Evolutionary conservation across 2,797 vertebrate species (phyloP).

Genomic region (Carapus acus): DNA sequence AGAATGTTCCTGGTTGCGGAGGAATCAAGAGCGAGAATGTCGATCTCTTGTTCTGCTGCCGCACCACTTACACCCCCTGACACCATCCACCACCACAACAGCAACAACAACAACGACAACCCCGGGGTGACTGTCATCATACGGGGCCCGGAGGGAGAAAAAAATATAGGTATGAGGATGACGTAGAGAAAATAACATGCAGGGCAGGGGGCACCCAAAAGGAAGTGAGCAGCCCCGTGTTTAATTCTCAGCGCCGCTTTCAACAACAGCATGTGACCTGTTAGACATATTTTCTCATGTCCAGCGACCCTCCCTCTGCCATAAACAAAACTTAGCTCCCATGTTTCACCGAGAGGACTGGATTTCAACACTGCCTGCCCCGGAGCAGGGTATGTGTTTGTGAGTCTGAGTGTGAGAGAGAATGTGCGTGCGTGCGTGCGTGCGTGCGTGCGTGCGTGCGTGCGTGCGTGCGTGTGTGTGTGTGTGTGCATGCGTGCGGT

Average conservation of each 20-base stretch:
- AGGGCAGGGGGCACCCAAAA: not conserved
- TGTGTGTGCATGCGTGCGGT: conserved; percentile 5
- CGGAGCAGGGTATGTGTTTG: not conserved
- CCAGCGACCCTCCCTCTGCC: conserved; percentile 12
- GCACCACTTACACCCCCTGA: too few relatives aligned
- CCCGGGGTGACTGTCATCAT: conserved; percentile 22
- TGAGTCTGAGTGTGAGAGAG: conserved; percentile 6
- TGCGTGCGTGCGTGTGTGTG: conserved; percentile 7
- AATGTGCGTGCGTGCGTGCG: conserved; percentile 11
- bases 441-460: conserved; percentile 7
- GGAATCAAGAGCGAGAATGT: conserved; percentile 56
- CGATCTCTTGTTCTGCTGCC: conserved; percentile 58
- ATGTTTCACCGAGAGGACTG: conserved; percentile 32
- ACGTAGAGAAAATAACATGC: not conserved
- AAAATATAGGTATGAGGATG: not conserved
- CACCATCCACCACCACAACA: too few relatives aligned
- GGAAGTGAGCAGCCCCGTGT: conserved; percentile 5
- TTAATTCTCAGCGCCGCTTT: not conserved
- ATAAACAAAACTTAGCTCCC: conserved; percentile 22
- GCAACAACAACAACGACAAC: conserved; percentile 46
- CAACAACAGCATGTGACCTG: conserved; percentile 29
- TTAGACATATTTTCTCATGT: conserved; percentile 8
- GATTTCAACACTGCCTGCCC: conserved; percentile 36
- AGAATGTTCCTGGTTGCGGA: conserved; percentile 58
- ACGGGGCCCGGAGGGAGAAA: conserved; percentile 5